Percentiles rank a stretch among this genome's conserved stretches.
Conservation (phyloP, 2,797 vertebrate genomes). For the Heterohyrax brucei region DNA sequence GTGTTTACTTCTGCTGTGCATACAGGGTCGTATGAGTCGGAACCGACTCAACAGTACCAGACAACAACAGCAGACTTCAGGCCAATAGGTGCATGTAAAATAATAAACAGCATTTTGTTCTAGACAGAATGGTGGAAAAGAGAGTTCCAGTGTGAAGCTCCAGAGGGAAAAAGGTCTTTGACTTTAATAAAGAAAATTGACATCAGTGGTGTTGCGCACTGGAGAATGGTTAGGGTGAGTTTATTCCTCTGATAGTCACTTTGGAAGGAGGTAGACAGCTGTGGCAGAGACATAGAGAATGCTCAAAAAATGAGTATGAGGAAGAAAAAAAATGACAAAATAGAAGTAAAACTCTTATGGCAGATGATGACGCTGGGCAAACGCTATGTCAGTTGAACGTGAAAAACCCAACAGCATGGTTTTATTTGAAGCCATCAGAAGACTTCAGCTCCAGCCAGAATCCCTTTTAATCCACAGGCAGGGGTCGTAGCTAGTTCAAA, state of each 20-base stretch:
- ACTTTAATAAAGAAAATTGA: background rate
- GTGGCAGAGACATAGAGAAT: background rate
- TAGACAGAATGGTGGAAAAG: background rate
- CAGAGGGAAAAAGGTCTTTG: background rate
- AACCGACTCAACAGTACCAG: no score
- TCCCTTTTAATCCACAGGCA: conserved; percentile 36
- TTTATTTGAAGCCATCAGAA: conserved; percentile 32
- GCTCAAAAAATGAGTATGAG: background rate
- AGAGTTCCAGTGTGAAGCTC: background rate
- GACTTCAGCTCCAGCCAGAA: conserved; percentile 52
- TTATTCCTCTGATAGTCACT: background rate
- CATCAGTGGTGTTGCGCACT: background rate
- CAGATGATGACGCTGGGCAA: conserved; percentile 1
- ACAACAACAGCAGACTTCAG: no score
- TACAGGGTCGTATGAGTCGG: no score
- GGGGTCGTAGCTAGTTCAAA: conserved; percentile 56
- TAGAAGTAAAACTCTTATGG: conserved; percentile 8
- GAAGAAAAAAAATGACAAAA: background rate
- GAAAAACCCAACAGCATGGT: background rate
- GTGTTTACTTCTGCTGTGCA: no score
- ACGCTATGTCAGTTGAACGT: background rate
- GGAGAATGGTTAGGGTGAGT: background rate
- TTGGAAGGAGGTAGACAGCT: background rate
- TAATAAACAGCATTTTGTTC: background rate
- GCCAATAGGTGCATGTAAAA: background rate